A percentile compares a stretch with the other conserved stretches of the same genome.
phyloP scores from a whole-genome alignment of 2,888 invertebrate species.

The Hyalella azteca region DNA sequence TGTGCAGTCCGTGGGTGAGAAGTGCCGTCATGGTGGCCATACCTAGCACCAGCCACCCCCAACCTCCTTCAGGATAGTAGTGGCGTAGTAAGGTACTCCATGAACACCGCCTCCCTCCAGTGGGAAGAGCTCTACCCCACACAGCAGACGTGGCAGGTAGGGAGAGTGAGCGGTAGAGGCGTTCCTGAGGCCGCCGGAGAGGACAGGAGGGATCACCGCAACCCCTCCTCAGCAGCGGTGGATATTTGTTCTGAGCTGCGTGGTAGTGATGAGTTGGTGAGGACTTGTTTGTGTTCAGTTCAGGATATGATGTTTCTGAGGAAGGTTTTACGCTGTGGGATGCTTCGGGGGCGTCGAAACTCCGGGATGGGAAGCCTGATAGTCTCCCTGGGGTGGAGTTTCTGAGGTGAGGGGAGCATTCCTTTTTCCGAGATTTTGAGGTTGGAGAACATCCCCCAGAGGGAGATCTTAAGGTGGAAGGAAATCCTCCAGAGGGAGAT shows the following conservation, averaged over 20 bases:
- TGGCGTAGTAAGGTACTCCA: constrained; percentile 53
- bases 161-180: constrained; percentile 52
- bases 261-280: not conserved
- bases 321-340: no score
- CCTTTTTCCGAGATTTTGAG: no score
- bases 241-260: constrained; percentile 64
- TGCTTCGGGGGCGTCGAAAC: no score
- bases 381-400: no score
- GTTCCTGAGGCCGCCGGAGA: constrained; percentile 1
- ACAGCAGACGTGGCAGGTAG: constrained; percentile 47
- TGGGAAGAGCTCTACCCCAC: not conserved
- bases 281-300: not conserved
- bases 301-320: not conserved
- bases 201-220: not conserved
- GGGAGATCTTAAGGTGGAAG: no score
- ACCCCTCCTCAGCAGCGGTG: constrained; percentile 88
- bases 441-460: no score
- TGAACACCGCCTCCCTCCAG: constrained; percentile 39
- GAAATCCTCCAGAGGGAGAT: not conserved
- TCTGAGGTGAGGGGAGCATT: no score
- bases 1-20: constrained; percentile 53
- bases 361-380: no score
- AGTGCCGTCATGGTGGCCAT: constrained; percentile 42
- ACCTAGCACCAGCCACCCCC: constrained; percentile 51
- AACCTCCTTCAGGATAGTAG: constrained; percentile 57